A percentile compares a stretch with the other conserved stretches of the same genome.
These are phyloP conservation scores for Acridotheres tristis DNA, from an alignment of 2,797 vertebrate species.

Conservation along the genomic window DNA sequence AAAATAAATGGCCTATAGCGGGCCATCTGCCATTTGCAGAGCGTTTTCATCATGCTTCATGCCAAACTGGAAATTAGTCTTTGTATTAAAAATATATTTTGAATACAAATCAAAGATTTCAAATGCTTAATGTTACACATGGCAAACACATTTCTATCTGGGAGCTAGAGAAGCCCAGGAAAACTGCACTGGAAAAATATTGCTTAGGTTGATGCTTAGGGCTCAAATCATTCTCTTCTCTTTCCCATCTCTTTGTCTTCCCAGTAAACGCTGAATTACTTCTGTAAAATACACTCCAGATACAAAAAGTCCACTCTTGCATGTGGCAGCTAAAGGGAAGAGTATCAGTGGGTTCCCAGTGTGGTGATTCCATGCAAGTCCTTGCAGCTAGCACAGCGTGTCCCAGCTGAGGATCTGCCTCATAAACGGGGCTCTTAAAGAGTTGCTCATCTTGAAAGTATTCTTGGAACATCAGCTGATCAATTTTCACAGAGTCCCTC, in stretches of 20 bases:
- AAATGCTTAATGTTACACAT: slow-evolving; percentile 30
- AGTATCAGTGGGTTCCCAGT: neutral
- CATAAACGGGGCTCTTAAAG: neutral
- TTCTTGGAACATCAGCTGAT: neutral
- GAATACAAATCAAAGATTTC: slow-evolving; percentile 67
- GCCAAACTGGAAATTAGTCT: slow-evolving; percentile 74
- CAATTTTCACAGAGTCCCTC: neutral
- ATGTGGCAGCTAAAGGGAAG: neutral
- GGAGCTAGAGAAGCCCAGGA: neutral
- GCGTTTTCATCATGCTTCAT: slow-evolving; percentile 59
- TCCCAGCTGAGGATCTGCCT: neutral
- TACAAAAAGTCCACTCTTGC: neutral
- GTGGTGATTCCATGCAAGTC: fast-evolving
- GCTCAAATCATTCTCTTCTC: neutral
- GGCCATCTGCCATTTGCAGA: slow-evolving; percentile 77
- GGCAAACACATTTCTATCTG: slow-evolving; percentile 27
- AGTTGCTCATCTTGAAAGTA: neutral
- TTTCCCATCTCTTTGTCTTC: neutral
- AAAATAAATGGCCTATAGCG: slow-evolving; percentile 80
- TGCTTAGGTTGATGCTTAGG: neutral
- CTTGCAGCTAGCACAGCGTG: neutral
- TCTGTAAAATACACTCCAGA: neutral
- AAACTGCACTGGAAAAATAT: neutral
- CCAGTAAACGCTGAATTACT: neutral
- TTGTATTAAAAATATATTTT: slow-evolving; percentile 74